Evolutionary conservation across 2,113 vertebrate species (phyloP).

Genomic region (Hucho hucho): DNA sequence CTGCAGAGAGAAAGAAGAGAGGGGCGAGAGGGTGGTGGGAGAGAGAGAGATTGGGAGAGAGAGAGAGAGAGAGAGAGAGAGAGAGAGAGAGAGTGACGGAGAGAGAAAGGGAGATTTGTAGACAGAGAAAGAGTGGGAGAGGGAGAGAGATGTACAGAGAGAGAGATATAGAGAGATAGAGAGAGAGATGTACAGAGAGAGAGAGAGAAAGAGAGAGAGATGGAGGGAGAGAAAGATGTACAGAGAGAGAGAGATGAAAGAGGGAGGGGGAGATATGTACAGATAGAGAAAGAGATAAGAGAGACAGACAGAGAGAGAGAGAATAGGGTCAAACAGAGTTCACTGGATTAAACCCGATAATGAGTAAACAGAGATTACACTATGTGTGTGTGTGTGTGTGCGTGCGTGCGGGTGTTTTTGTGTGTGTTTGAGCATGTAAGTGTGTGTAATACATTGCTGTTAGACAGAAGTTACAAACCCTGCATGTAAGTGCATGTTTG

Average conservation of each 20-base stretch:
- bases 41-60: not conserved
- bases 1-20: constrained; percentile 52
- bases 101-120: not conserved
- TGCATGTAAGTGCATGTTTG: not conserved
- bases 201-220: not conserved
- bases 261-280: not conserved
- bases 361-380: not conserved
- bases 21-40: constrained; percentile 1
- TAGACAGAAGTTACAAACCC: not conserved
- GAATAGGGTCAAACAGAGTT: constrained; percentile 20
- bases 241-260: too few species aligned
- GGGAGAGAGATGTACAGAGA: not conserved
- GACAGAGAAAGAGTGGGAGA: not conserved
- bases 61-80: not conserved
- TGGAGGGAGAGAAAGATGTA: not conserved
- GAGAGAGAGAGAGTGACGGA: not conserved
- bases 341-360: constrained; percentile 3
- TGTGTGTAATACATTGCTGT: not conserved
- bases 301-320: too few species aligned
- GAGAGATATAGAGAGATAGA: not conserved
- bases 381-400: not conserved
- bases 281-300: too few species aligned
- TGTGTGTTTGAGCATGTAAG: not conserved
- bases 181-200: too few species aligned
- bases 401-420: constrained; percentile 3